A percentile compares a stretch with the other conserved stretches of the same genome.
Conservation (phyloP, 2,797 vertebrate species). For the Lutjanus campechanus region DNA sequence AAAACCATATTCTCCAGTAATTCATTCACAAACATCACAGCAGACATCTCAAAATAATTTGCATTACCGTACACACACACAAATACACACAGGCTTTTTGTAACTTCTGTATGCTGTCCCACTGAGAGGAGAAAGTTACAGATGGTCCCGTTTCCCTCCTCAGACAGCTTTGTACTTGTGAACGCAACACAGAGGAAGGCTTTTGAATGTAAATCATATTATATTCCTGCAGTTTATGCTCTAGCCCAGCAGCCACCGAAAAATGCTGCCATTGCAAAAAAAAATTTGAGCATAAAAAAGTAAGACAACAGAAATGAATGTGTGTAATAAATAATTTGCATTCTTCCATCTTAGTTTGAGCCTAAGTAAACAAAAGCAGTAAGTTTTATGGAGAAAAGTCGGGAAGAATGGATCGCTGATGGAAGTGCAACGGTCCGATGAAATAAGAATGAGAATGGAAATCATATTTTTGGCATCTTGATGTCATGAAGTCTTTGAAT, state of each 20-base stretch:
- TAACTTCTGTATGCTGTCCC: slow-evolving; percentile 9
- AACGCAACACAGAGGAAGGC: slow-evolving; percentile 40
- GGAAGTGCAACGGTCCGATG: neutral
- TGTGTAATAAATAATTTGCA: slow-evolving; percentile 44
- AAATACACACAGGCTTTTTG: slow-evolving; percentile 12
- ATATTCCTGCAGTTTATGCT: slow-evolving; percentile 47
- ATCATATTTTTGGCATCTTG: slow-evolving; percentile 13
- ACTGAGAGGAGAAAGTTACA: slow-evolving; percentile 45
- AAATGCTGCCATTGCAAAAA: slow-evolving; percentile 45
- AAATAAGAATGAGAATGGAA: slow-evolving; percentile 18
- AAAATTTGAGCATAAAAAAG: slow-evolving; percentile 50
- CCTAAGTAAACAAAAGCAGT: slow-evolving; percentile 9
- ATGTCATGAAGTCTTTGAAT: slow-evolving; percentile 20
- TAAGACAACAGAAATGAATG: slow-evolving; percentile 57
- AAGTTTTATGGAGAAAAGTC: slow-evolving; percentile 14
- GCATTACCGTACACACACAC: slow-evolving; percentile 2
- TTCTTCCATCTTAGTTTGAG: slow-evolving; percentile 23
- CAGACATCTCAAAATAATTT: slow-evolving; percentile 17
- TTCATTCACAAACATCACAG: slow-evolving; percentile 15
- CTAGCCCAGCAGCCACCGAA: slow-evolving; percentile 39
- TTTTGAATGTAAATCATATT: slow-evolving; percentile 67
- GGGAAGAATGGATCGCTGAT: slow-evolving; percentile 6
- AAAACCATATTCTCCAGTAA: slow-evolving; percentile 1
- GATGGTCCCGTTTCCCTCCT: slow-evolving; percentile 51
- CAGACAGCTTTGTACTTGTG: slow-evolving; percentile 41